Conservation (phyloP, 1,140 invertebrate genomes). For the Cardiocondyla obscurior region DNA sequence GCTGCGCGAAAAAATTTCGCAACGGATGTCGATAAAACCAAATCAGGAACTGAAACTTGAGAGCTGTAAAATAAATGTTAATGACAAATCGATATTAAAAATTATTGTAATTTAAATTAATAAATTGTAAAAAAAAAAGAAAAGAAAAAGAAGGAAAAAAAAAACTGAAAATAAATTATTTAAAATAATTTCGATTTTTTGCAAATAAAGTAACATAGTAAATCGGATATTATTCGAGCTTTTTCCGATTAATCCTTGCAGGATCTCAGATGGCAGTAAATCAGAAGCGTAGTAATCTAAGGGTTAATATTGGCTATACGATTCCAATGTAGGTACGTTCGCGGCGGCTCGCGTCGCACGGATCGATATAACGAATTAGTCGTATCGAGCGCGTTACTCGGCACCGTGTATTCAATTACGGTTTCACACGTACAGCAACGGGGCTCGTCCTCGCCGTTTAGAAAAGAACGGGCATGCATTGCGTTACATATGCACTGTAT, state of each 20-base stretch:
- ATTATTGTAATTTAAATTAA: background rate
- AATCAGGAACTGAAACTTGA: background rate
- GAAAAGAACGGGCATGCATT: background rate
- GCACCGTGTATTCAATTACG: slow-evolving; percentile 31
- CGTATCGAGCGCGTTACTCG: slow-evolving; percentile 29
- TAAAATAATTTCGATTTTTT: slow-evolving; percentile 14
- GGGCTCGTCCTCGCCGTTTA: background rate
- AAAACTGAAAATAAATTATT: background rate
- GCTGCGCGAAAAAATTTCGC: background rate
- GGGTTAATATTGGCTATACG: slow-evolving; percentile 6
- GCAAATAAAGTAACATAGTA: background rate
- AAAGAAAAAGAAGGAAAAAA: background rate
- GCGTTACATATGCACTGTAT: background rate
- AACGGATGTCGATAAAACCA: background rate
- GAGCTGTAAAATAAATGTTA: background rate
- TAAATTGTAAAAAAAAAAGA: background rate
- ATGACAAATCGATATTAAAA: background rate
- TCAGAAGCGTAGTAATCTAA: slow-evolving; percentile 14
- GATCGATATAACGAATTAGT: slow-evolving; percentile 49
- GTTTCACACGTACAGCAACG: background rate
- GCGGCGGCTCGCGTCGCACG: background rate
- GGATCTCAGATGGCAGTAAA: slow-evolving; percentile 4
- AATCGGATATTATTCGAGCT: background rate
- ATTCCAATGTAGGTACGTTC: slow-evolving; percentile 14
- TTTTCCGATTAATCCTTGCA: slow-evolving; percentile 1